Conservation (phyloP, 2,797 vertebrate species). For the Myotis myotis region DNA sequence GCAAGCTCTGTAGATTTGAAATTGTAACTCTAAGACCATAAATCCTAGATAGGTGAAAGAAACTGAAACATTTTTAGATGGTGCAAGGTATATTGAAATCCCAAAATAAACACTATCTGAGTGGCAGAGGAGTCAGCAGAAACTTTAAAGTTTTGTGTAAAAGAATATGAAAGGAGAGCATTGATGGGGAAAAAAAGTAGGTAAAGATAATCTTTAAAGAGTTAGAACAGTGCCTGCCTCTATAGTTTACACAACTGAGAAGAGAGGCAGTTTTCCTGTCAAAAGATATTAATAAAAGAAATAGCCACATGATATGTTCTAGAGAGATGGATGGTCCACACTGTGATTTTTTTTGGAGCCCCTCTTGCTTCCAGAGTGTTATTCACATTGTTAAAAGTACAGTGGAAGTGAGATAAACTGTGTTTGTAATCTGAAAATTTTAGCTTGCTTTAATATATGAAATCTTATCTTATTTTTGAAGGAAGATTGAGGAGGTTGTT, state of each 20-base stretch:
- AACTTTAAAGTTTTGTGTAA: conserved; percentile 63
- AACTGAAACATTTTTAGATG: conserved; percentile 50
- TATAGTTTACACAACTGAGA: conserved; percentile 68
- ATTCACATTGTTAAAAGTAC: conserved; percentile 67
- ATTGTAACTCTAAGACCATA: conserved; percentile 13
- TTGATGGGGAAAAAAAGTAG: not conserved
- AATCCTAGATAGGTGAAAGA: conserved; percentile 17
- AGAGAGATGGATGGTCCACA: conserved; percentile 49
- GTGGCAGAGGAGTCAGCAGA: conserved; percentile 61
- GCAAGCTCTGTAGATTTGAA: conserved; percentile 19
- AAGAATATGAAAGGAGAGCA: conserved; percentile 59
- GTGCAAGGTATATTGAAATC: conserved; percentile 41
- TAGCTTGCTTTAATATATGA: conserved; percentile 52
- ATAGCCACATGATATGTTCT: conserved; percentile 47
- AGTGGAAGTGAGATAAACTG: conserved; percentile 41
- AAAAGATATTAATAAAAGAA: conserved; percentile 74
- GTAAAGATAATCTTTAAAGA: conserved; percentile 72
- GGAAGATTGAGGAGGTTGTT: conserved; percentile 8
- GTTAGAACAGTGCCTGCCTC: conserved; percentile 42
- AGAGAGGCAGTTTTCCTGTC: conserved; percentile 57
- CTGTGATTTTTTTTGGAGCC: conserved; percentile 55
- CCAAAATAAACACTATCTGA: conserved; percentile 56
- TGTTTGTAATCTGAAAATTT: conserved; percentile 58
- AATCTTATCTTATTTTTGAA: conserved; percentile 46
- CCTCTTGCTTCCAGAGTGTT: conserved; percentile 54